Base-by-base conservation (phyloP, 2,888 invertebrate species). In the Drosophila borealis region DNA sequence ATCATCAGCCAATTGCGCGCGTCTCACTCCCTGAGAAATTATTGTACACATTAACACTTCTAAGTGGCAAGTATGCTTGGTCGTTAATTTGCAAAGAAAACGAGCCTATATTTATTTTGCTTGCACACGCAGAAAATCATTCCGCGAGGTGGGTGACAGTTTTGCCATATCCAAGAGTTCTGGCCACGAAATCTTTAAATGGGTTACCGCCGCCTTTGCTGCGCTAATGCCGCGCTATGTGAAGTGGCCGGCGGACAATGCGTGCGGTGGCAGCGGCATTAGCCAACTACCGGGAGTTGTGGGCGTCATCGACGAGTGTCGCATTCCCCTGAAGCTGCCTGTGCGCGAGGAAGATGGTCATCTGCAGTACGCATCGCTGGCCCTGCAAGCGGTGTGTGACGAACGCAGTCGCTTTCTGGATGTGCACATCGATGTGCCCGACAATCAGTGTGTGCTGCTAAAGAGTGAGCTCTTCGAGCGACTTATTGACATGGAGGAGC, bases 101-200 rank as follows among this genome's bases (percentile, higher is more conserved):
- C 11, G 11, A 9, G 14, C 8, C n/a, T 8, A 42, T 34, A 14
- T 14, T 36, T 48, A 0, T 17, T 14, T 44, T 2, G 10, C 17
- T 54, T 13, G 2, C 10, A 19, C 46, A 13, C 10, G n/a, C n/a
- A 74, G 74, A 19, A 68, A 64, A 25, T 75, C 77, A 4, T 78
- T 80, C 17, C 80, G 78, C 0, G 77, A 80, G 36, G 78, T 76
- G 3, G 80, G 78, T 10, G 63, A 73, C 0, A 57, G n/a, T 4
- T 78, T 80, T 60, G 73, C 64, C 34, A 80, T 78, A 54, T 57
- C 80, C 8, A 80, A 77, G 33, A 80, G 78, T 17, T 79, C 78
- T 1, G 80, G 79, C 0, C 62, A 74, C 19, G 79, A 80, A 34
- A 79, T 80, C 1, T 79, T 77, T 8, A 77, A 70, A 13, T 80